Conservation (phyloP, 2,797 vertebrate species). For the Petrocephalus schoutedeni region DNA sequence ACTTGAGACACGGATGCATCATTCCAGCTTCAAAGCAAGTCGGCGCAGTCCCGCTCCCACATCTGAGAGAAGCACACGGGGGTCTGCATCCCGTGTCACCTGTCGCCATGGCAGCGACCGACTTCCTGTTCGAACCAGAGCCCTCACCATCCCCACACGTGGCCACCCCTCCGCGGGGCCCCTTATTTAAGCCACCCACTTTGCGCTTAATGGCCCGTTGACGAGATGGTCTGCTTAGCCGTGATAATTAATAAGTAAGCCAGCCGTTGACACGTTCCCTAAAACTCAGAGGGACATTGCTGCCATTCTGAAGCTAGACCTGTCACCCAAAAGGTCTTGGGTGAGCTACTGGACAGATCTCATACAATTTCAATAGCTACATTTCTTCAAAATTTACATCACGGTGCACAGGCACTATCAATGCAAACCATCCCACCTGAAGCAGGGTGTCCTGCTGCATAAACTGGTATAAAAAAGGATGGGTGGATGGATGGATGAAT, state of each 20-base stretch:
- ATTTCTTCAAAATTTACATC: background rate
- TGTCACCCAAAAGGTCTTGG: background rate
- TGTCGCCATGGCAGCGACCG: background rate
- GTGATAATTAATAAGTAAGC: constrained; percentile 23
- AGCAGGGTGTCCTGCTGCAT: background rate
- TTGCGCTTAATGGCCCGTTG: background rate
- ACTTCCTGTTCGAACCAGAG: background rate
- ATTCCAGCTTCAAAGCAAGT: background rate
- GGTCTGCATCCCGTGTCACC: background rate
- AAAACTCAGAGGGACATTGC: background rate
- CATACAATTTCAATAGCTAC: background rate
- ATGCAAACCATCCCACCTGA: background rate
- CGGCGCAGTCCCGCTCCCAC: background rate
- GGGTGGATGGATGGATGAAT: background rate
- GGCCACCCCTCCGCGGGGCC: background rate
- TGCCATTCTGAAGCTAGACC: background rate
- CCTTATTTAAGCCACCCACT: background rate
- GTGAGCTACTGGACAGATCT: background rate
- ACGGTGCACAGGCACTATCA: background rate
- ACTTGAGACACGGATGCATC: background rate
- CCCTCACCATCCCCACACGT: no score
- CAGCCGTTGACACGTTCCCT: background rate
- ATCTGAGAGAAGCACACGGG: background rate
- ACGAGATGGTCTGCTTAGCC: constrained; percentile 14
- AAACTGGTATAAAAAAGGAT: background rate